Evolutionary conservation across 2,888 invertebrate species (phyloP), one percentile per base, ranked within the genome.

Genomic region (Drosophila fulvimacula): DNA sequence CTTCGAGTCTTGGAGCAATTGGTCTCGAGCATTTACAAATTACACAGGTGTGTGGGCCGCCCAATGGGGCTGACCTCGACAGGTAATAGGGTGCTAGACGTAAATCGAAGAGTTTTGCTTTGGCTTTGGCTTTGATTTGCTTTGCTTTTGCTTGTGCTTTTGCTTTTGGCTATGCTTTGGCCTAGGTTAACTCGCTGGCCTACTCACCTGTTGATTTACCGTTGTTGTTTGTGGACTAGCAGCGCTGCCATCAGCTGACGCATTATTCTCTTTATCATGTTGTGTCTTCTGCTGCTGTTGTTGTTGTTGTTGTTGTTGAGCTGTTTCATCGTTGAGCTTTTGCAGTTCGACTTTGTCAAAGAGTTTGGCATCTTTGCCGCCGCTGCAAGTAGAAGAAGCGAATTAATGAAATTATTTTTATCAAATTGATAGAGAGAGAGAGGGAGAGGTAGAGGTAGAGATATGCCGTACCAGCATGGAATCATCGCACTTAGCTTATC

Each of bases 311-410:
- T 59, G 70, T 11, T 58, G 71, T 21, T 56, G 73, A n/a, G 30
- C 34, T 36, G 72, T 46, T 34, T 66, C 61, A 17, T 71, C 79
- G 41, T 69, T 87, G 30, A 89, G 82, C 68, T 89, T 87, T 38
- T 62, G 83, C 76, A 84, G 17, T 72, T 89, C 89, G 19, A 56
- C 51, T 64, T 76, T 87, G 5, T 87, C 88, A 68, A 83, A 83
- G 17, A 89, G 67, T 65, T 78, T 84, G 58, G 88, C 86, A 76
- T 85, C 90, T 73, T 88, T 88, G 78, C 83, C 89, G 68, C 86
- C 83, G 68, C 86, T 87, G 56, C 49, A 85, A 62, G 55, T 11
- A 30, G 3, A 39, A 5, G 53, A 44, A 6, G 10, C 48, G 32
- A 11, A 42, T 27, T 13, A 24, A 13, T 27, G 17, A 41, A 39